Evolutionary conservation across 2,113 vertebrate genomes (phyloP).

Genomic region (Chlamydotis undulata): DNA sequence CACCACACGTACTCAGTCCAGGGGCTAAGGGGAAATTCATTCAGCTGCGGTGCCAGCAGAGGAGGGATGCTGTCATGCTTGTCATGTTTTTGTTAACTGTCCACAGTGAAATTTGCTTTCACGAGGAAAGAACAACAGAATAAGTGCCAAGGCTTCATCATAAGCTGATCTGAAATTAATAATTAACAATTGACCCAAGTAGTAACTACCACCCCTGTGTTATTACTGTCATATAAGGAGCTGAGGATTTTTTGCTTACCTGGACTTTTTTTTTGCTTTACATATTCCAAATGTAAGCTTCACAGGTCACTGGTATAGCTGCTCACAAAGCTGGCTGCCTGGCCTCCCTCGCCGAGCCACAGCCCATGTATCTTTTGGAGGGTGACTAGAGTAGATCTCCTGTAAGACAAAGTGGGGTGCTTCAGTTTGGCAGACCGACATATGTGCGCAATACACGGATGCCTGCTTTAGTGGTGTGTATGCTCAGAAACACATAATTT

Average conservation of each 20-base stretch:
- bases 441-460: rapidly evolving
- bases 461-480: not conserved
- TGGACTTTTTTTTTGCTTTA: not conserved
- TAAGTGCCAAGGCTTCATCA: not conserved
- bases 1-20: not conserved
- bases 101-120: not conserved
- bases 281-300: not conserved
- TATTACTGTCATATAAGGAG: not conserved
- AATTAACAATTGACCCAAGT: not conserved
- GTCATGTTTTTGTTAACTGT: not conserved
- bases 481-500: not conserved
- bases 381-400: not conserved
- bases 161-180: not conserved
- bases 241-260: not conserved
- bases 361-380: not conserved
- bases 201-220: not conserved
- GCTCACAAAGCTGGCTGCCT: not conserved
- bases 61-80: not conserved
- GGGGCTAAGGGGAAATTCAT: not conserved
- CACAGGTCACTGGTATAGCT: not conserved
- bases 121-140: not conserved
- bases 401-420: not conserved
- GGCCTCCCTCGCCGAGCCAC: not conserved
- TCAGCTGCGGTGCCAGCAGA: not conserved
- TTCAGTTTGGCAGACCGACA: not conserved